Evolutionary conservation across 2,113 vertebrate species (phyloP), one percentile per base, ranked within the genome.

Genomic region (Gymnorhina tibicen): DNA sequence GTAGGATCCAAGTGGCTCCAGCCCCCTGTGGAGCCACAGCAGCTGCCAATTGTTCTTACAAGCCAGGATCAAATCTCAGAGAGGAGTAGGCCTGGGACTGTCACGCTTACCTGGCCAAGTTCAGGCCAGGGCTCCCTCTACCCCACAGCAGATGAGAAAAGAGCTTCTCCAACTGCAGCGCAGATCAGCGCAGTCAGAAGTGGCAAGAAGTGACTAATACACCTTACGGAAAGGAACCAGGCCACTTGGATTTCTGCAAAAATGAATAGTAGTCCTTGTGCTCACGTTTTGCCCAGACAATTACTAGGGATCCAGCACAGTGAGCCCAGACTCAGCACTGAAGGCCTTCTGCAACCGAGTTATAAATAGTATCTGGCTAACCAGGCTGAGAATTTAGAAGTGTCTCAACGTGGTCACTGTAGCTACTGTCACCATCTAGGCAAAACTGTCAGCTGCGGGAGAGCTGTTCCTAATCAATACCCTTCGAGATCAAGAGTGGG

Each of bases 1-100:
- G 74, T 90, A 63, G 78, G 87, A 93, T 72, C 92, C 62, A 93
- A 96, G 91, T 52, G 39, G 81, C 60, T 93, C 70, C 78, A 95
- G 89, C 41, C 63, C 93, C 86, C 83, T 69, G 73, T 0, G 3
- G 91, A 78, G 79, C 89, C 0, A 12, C 90, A 88, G 91, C 89
- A 94, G 90, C 85, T 8, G 11, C 69, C 75, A 94, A 60, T 70
- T 88, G 47, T 83, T 94, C 63, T 52, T 55, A 87, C 49, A 95
- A 92, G 33, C 26, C 22, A 52, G 78, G 70, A 88, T 46, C 39
- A 82, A 56, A 67, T 63, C 79, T 91, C 23, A 24, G 70, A 85
- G 42, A 79, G 24, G 49, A 87, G 41, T 62, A 79, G 74, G 39
- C 66, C 52, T 78, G 66, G 87, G 59, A 83, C 56, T 75, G 66